phyloP scores from a whole-genome alignment of 2,113 vertebrate species.

The Nesoenas mayeri region DNA sequence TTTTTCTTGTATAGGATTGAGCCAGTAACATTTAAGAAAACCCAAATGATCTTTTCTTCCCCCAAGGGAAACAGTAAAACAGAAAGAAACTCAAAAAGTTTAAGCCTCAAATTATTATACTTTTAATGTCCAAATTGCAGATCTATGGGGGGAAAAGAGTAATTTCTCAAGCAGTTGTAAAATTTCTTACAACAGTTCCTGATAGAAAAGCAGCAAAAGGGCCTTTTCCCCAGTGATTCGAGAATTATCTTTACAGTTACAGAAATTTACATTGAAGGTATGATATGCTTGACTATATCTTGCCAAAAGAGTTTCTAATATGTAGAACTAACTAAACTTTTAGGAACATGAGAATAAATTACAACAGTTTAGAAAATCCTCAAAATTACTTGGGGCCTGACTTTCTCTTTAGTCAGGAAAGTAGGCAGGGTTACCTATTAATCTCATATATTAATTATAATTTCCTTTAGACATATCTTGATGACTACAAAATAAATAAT shows the following conservation, averaged over 20 bases:
- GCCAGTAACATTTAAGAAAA: constrained; percentile 47
- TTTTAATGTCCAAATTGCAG: neutral
- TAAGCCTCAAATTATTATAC: neutral
- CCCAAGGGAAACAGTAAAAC: neutral
- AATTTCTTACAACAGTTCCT: neutral
- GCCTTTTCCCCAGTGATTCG: neutral
- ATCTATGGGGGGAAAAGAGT: neutral
- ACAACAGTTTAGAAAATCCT: neutral
- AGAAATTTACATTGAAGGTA: neutral
- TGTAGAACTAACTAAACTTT: neutral
- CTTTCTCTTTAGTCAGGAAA: neutral
- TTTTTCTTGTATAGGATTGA: constrained; percentile 20
- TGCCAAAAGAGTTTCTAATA: neutral
- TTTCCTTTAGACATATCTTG: neutral
- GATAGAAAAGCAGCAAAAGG: neutral
- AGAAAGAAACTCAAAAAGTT: neutral
- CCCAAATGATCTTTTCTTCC: neutral
- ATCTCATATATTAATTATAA: neutral
- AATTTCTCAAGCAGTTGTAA: neutral
- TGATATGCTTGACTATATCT: neutral
- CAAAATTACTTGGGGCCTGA: neutral
- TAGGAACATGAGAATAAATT: neutral
- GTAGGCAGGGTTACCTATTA: neutral
- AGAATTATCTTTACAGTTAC: neutral
- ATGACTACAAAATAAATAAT: neutral